Conservation (phyloP, 2,888 invertebrate species). For the Teinopalpus imperialis region DNA sequence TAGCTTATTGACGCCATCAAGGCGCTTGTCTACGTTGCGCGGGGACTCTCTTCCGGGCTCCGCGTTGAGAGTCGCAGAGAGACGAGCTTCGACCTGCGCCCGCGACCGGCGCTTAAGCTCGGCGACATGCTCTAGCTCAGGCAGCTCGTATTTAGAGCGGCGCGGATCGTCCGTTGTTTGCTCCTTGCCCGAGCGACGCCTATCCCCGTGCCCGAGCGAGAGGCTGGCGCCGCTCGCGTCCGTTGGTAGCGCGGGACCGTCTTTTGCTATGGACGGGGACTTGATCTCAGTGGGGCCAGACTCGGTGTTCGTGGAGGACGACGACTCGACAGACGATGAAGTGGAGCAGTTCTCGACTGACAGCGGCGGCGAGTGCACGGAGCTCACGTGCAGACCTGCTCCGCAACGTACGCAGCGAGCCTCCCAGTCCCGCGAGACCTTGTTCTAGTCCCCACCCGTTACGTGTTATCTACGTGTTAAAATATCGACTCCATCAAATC, state of each 20-base stretch:
- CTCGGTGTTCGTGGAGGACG: slow-evolving; percentile 89
- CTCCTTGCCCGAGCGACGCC: slow-evolving; percentile 89
- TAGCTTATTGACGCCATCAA: slow-evolving; percentile 86
- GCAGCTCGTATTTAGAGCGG: slow-evolving; percentile 91
- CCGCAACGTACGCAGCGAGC: slow-evolving; percentile 63
- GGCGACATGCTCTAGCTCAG: slow-evolving; percentile 92
- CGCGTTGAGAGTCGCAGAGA: slow-evolving; percentile 76
- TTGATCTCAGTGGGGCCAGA: slow-evolving; percentile 88
- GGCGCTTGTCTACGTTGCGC: slow-evolving; percentile 81
- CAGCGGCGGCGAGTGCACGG: slow-evolving; percentile 83
- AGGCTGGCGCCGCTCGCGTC: slow-evolving; percentile 90
- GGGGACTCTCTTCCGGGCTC: slow-evolving; percentile 84
- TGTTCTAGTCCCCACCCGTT: slow-evolving; percentile 84
- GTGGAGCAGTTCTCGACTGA: slow-evolving; percentile 92
- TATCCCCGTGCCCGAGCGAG: slow-evolving; percentile 87
- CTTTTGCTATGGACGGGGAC: slow-evolving; percentile 86
- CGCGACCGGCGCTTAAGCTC: slow-evolving; percentile 87
- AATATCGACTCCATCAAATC: slow-evolving; percentile 56
- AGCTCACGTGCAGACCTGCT: slow-evolving; percentile 65
- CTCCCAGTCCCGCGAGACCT: slow-evolving; percentile 89
- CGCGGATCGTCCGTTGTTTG: slow-evolving; percentile 90
- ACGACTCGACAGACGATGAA: slow-evolving; percentile 91
- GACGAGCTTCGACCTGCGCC: slow-evolving; percentile 65
- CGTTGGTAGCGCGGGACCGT: slow-evolving; percentile 89
- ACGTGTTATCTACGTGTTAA: slow-evolving; percentile 56